These are phyloP conservation scores for Dioctria rufipes DNA, from an alignment of 2,888 invertebrate species.

Conservation along the genomic window DNA sequence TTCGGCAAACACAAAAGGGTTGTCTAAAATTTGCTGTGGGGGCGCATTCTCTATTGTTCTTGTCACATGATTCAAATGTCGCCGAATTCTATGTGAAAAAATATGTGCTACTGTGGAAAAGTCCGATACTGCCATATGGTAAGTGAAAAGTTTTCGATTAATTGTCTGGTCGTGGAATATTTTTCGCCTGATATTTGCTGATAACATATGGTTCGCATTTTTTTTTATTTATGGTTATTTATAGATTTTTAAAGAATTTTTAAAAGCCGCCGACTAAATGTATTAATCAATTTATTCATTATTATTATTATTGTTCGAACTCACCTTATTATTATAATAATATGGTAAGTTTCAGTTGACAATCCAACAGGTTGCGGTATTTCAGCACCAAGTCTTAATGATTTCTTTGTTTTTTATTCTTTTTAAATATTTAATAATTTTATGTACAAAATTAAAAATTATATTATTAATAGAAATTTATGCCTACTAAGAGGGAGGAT, in stretches of 20 bases:
- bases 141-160: constrained; percentile 56
- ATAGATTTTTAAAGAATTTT: neutral
- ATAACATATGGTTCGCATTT: constrained; percentile 28
- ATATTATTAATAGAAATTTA: too few relatives aligned
- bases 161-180: neutral
- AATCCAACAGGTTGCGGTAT: constrained; percentile 41
- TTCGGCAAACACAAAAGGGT: constrained; percentile 2
- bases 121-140: constrained; percentile 66
- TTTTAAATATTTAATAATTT: too few relatives aligned
- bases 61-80: constrained; percentile 55
- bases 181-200: neutral
- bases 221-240: constrained; percentile 2
- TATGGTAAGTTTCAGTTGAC: neutral
- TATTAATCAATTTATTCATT: neutral
- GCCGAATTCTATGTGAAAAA: constrained; percentile 57
- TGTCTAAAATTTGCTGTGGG: neutral
- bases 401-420: neutral
- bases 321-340: neutral
- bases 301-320: neutral
- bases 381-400: neutral
- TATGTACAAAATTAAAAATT: too few relatives aligned
- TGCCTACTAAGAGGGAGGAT: too few relatives aligned
- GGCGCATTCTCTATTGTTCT: neutral
- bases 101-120: constrained; percentile 65
- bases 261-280: neutral